These are phyloP conservation scores for Leucophora obtusa DNA, from an alignment of 2,888 invertebrate genomes.

Conservation along the genomic window DNA sequence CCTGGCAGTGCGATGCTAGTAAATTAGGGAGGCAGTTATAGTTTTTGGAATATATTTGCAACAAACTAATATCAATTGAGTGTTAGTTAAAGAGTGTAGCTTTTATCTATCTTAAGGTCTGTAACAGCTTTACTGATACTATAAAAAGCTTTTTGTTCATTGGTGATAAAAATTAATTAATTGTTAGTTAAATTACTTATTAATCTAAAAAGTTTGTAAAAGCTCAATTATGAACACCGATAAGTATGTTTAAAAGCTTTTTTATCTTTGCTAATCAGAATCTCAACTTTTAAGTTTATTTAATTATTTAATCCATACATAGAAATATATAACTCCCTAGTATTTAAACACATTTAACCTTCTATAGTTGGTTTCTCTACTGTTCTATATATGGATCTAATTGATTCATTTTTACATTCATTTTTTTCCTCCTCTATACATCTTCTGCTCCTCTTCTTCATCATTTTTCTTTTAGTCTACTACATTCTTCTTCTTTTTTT, in stretches of 20 bases:
- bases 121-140: no score
- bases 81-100: no score
- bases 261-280: no score
- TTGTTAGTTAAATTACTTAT: no score
- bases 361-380: slow-evolving; percentile 3
- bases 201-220: no score
- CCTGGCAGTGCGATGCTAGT: background rate
- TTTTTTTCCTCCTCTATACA: slow-evolving; percentile 17
- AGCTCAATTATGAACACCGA: no score
- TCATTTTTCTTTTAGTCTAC: background rate
- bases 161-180: no score
- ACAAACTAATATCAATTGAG: no score
- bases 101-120: no score
- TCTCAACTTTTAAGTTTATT: background rate
- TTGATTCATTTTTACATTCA: slow-evolving; percentile 43
- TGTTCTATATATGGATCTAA: slow-evolving; percentile 38
- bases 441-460: background rate
- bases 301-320: background rate
- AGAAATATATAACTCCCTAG: background rate
- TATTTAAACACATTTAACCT: background rate
- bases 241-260: no score
- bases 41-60: background rate
- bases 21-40: background rate
- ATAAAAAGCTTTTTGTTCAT: no score
- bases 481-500: slow-evolving; percentile 1